A percentile compares a stretch with the other conserved stretches of the same genome.
Conservation (phyloP, 2,113 vertebrate genomes). For the Falcunculus frontatus region DNA sequence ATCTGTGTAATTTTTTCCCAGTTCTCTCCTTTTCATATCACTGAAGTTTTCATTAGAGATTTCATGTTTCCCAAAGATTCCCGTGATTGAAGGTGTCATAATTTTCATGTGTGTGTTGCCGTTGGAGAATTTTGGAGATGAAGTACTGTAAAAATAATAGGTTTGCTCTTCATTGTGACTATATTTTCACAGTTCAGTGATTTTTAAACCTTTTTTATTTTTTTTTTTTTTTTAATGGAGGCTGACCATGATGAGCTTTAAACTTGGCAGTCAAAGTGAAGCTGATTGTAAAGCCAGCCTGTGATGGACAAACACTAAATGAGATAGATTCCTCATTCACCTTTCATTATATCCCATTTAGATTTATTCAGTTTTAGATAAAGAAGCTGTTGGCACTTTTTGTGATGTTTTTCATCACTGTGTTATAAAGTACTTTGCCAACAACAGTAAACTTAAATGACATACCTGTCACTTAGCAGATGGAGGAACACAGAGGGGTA, state of each 20-base stretch:
- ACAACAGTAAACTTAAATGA: background rate
- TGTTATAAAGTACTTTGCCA: background rate
- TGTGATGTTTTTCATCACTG: background rate
- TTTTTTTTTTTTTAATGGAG: background rate
- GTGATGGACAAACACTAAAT: background rate
- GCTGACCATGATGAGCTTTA: background rate
- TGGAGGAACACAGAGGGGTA: background rate
- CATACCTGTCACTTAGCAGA: background rate
- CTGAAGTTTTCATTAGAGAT: background rate
- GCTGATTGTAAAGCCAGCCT: background rate
- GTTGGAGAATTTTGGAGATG: background rate
- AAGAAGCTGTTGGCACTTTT: background rate
- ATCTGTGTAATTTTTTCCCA: background rate
- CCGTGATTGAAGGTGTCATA: background rate
- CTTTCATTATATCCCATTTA: background rate
- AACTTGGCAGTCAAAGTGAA: background rate
- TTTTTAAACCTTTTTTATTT: background rate
- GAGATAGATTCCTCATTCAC: background rate
- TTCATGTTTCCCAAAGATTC: background rate
- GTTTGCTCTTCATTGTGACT: background rate
- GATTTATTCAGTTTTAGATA: background rate
- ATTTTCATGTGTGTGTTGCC: fast-evolving
- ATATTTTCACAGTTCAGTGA: background rate
- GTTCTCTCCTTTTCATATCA: background rate
- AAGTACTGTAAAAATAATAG: background rate